A percentile compares a stretch with the other conserved stretches of the same genome.
These are phyloP conservation scores for Ia io DNA, from an alignment of 2,113 vertebrate species.

Conservation along the genomic window DNA sequence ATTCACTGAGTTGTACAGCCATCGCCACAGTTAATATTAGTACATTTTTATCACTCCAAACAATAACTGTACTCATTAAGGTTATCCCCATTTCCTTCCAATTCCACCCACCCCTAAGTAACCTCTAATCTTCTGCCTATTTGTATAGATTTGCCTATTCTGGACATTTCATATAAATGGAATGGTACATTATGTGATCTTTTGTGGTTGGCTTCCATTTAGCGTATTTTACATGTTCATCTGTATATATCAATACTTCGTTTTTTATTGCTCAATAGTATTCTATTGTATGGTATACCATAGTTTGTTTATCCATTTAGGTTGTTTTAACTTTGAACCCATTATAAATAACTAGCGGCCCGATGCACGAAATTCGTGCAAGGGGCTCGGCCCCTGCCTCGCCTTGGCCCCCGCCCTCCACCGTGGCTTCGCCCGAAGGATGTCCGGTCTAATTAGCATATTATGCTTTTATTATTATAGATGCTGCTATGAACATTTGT, in stretches of 20 bases:
- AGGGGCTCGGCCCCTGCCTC: no score
- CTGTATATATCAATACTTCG: neutral
- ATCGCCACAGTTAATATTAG: neutral
- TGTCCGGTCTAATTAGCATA: no score
- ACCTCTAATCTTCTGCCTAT: neutral
- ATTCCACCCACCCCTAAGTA: neutral
- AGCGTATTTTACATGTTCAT: neutral
- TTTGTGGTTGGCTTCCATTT: neutral
- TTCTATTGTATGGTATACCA: neutral
- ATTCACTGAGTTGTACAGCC: neutral
- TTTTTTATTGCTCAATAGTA: slow-evolving; percentile 6
- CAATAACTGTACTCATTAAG: neutral
- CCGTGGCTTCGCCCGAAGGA: no score
- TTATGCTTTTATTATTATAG: no score
- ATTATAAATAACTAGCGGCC: neutral
- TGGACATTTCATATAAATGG: slow-evolving; percentile 5
- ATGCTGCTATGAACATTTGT: neutral
- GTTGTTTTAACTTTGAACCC: slow-evolving; percentile 9
- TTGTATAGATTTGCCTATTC: neutral
- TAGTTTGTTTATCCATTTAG: neutral
- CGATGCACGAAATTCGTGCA: no score
- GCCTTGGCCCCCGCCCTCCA: no score
- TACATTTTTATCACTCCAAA: neutral
- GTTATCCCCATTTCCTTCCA: neutral
- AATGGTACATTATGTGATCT: neutral